Conservation (phyloP, 2,797 vertebrate species). For the Novumbra hubbsi region DNA sequence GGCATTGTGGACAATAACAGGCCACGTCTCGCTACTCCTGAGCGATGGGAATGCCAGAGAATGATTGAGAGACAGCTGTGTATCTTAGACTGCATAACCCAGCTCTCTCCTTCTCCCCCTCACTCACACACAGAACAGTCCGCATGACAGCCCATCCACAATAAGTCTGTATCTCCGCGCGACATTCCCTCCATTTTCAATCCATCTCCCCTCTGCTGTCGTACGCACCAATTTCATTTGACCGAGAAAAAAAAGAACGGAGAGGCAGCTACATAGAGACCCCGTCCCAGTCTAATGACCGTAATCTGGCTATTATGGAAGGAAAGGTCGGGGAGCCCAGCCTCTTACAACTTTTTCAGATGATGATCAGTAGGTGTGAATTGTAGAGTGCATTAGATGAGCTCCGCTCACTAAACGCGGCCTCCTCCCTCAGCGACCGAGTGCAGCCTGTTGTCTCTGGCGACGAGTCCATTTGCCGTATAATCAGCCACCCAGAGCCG, state of each 20-base stretch:
- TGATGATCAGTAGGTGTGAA: not conserved
- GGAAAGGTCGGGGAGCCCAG: not conserved
- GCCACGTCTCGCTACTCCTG: not conserved
- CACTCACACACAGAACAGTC: constrained; percentile 1
- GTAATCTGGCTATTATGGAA: not conserved
- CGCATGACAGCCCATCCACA: not conserved
- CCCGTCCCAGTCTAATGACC: not conserved
- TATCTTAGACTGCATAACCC: constrained; percentile 4
- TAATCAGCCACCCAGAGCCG: constrained; percentile 45
- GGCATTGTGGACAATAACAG: too few species aligned
- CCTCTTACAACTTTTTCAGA: not conserved
- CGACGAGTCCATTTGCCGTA: constrained; percentile 46
- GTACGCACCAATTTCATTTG: not conserved
- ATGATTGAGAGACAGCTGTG: constrained; percentile 7
- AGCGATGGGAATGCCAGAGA: not conserved
- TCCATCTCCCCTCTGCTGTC: constrained; percentile 38
- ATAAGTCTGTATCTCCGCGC: constrained; percentile 8
- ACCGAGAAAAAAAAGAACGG: not conserved
- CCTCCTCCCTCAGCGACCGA: constrained; percentile 11
- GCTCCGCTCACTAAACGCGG: not conserved
- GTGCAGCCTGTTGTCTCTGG: constrained; percentile 17
- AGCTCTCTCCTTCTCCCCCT: constrained; percentile 1
- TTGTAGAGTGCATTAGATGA: not conserved
- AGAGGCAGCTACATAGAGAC: not conserved
- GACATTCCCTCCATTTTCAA: constrained; percentile 34